A percentile compares a stretch with the other conserved stretches of the same genome.
Conservation (phyloP, 2,888 invertebrate genomes). For the Dynastes grantii region DNA sequence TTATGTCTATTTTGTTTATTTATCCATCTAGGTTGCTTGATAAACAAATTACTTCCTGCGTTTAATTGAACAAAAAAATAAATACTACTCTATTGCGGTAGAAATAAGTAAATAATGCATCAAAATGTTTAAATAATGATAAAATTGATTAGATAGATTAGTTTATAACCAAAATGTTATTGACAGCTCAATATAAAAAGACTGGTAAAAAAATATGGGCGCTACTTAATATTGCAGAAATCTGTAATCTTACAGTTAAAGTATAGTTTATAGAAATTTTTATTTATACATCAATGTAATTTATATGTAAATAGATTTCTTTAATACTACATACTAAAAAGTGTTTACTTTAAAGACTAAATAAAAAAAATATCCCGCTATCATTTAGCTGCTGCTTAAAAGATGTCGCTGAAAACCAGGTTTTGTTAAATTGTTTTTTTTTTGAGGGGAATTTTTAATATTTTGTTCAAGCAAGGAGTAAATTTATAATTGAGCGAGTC, state of each 20-base stretch:
- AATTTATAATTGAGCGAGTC: too few relatives aligned
- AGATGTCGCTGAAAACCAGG: too few relatives aligned
- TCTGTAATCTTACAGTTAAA: neutral
- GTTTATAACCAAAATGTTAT: constrained; percentile 16
- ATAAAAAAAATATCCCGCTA: too few relatives aligned
- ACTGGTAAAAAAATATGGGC: neutral
- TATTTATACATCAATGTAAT: too few relatives aligned
- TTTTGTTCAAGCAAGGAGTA: too few relatives aligned
- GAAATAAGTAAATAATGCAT: neutral
- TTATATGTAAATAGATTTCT: too few relatives aligned
- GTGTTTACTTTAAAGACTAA: too few relatives aligned
- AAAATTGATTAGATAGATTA: neutral
- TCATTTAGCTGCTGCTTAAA: too few relatives aligned
- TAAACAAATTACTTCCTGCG: neutral
- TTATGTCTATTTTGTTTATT: neutral
- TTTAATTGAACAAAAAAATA: neutral
- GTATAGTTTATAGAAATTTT: too few relatives aligned
- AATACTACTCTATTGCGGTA: neutral
- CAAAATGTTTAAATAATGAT: neutral
- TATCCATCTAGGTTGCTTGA: constrained; percentile 16
- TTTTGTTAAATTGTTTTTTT: too few relatives aligned
- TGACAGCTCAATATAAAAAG: neutral
- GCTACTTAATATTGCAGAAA: neutral
- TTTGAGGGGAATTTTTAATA: too few relatives aligned
- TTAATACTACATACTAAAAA: too few relatives aligned